These are phyloP conservation scores for Lycocorax pyrrhopterus DNA, from an alignment of 2,113 vertebrate species.

Conservation along the genomic window DNA sequence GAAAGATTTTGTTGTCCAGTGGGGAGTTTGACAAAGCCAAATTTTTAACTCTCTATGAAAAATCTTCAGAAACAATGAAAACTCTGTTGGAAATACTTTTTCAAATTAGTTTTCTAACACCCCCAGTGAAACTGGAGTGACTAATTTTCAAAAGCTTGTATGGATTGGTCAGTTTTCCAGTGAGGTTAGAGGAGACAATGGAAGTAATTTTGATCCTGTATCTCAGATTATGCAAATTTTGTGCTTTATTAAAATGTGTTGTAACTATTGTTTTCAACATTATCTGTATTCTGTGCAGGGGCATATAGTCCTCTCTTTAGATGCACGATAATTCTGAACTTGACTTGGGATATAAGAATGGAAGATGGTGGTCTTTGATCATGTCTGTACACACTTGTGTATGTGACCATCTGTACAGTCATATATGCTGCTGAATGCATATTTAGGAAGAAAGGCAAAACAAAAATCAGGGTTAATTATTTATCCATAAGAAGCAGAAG, in stretches of 20 bases:
- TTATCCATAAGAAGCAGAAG: not conserved
- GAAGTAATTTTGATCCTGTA: not conserved
- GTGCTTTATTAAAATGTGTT: not conserved
- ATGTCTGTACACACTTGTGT: not conserved
- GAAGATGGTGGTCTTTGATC: not conserved
- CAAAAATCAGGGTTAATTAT: not conserved
- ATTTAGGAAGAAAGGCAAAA: not conserved
- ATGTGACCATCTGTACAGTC: not conserved
- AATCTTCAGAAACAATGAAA: not conserved
- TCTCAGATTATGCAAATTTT: not conserved
- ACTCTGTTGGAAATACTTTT: not conserved
- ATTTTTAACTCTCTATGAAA: not conserved
- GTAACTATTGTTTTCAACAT: not conserved
- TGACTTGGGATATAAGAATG: accelerated
- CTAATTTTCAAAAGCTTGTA: not conserved
- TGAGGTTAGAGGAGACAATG: not conserved
- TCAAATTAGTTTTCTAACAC: not conserved
- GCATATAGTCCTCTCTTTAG: not conserved
- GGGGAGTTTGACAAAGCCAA: not conserved
- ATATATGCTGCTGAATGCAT: not conserved
- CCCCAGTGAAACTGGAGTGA: not conserved
- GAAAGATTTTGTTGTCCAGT: not conserved
- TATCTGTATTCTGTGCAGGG: not conserved
- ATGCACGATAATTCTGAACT: not conserved
- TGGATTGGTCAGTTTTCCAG: not conserved